A percentile compares a stretch with the other conserved stretches of the same genome.
Conservation (phyloP, 2,888 invertebrate species). For the Mechanitis messenoides region DNA sequence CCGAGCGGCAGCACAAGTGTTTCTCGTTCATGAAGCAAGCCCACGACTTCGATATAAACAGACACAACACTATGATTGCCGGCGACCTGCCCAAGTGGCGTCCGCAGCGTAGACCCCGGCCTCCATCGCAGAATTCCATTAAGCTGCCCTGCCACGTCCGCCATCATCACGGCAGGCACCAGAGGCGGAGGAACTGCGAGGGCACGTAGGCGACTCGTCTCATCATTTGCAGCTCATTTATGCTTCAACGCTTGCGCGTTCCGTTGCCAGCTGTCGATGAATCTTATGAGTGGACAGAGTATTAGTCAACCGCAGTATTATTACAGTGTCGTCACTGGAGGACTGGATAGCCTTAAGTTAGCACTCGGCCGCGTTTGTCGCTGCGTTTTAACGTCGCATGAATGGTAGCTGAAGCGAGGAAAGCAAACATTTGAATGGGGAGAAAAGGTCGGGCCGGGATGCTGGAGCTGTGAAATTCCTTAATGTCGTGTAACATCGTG, state of each 20-base stretch:
- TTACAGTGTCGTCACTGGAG: constrained; percentile 64
- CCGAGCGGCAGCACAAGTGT: constrained; percentile 72
- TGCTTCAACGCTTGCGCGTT: constrained; percentile 75
- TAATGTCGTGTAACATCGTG: constrained; percentile 71
- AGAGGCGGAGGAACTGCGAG: constrained; percentile 68
- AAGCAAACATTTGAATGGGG: constrained; percentile 71
- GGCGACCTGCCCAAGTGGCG: constrained; percentile 65
- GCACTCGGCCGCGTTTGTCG: constrained; percentile 58
- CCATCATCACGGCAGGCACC: constrained; percentile 67
- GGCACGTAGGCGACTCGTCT: constrained; percentile 59
- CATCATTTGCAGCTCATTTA: constrained; percentile 62
- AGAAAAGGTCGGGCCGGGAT: constrained; percentile 58
- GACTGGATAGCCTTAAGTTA: constrained; percentile 72
- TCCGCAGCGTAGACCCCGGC: constrained; percentile 64
- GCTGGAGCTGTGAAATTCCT: constrained; percentile 73
- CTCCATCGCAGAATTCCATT: constrained; percentile 58
- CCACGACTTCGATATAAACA: constrained; percentile 77
- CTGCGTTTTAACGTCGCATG: constrained; percentile 65
- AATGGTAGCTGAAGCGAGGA: constrained; percentile 73
- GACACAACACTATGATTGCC: constrained; percentile 77
- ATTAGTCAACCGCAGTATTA: constrained; percentile 78
- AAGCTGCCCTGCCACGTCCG: constrained; percentile 64
- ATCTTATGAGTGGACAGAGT: constrained; percentile 74
- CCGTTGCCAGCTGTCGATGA: constrained; percentile 72
- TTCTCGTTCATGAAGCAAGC: constrained; percentile 80